Percentiles rank a stretch among this genome's conserved stretches.
These are phyloP conservation scores for Crioceris asparagi DNA, from an alignment of 2,888 invertebrate species.

Conservation along the genomic window DNA sequence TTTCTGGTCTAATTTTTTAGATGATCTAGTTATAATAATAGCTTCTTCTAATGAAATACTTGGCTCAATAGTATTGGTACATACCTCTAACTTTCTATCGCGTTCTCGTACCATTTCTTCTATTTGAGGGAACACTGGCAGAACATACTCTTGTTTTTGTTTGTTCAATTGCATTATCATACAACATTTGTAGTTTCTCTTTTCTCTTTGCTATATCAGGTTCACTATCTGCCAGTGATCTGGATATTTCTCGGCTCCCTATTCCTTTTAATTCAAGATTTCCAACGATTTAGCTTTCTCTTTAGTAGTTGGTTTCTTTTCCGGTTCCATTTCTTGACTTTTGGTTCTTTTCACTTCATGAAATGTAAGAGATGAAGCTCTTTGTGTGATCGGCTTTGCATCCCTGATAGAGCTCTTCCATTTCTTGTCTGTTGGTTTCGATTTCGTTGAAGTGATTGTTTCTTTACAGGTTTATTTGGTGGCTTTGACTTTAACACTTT, in stretches of 20 bases:
- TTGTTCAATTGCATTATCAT: conserved; percentile 65
- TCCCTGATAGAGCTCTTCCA: too few species aligned
- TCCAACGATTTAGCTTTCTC: conserved; percentile 61
- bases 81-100: conserved; percentile 64
- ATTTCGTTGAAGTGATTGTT: too few species aligned
- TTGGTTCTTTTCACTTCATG: conserved; percentile 46
- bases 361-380: conserved; percentile 22
- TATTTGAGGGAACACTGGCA: conserved; percentile 60
- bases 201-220: conserved; percentile 61
- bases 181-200: conserved; percentile 63
- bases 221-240: conserved; percentile 63
- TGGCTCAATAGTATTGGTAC: conserved; percentile 49
- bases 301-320: conserved; percentile 39
- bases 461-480: too few species aligned
- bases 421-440: too few species aligned
- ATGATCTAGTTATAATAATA: conserved; percentile 64
- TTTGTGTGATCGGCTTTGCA: conserved; percentile 19
- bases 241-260: conserved; percentile 53
- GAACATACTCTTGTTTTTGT: conserved; percentile 64
- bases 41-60: conserved; percentile 50
- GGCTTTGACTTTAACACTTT: too few species aligned
- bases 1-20: conserved; percentile 53
- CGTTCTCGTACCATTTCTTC: conserved; percentile 64
- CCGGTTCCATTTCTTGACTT: conserved; percentile 50
- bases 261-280: conserved; percentile 49